These are phyloP conservation scores for Malthinus flaveolus DNA, from an alignment of 2,888 invertebrate genomes.

Conservation along the genomic window DNA sequence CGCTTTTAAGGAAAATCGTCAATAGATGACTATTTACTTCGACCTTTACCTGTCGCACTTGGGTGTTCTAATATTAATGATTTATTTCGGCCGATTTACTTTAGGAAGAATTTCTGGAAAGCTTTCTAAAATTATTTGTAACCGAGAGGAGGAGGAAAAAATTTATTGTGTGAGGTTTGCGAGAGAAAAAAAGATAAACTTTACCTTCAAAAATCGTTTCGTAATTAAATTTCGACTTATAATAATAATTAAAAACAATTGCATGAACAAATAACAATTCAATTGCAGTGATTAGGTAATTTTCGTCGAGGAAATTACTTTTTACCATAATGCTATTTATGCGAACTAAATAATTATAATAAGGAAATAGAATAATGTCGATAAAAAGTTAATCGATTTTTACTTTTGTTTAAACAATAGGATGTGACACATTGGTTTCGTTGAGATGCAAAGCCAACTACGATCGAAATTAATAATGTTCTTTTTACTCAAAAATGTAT, in stretches of 20 bases:
- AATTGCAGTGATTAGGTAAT: constrained; percentile 20
- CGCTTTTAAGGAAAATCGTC: constrained; percentile 22
- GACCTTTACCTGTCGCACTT: constrained; percentile 16
- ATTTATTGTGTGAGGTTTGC: too few species aligned
- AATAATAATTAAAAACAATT: constrained; percentile 8
- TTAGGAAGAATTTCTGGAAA: not conserved
- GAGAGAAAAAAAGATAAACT: constrained; percentile 14
- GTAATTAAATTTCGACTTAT: constrained; percentile 8
- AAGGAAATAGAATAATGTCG: not conserved
- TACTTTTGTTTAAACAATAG: not conserved
- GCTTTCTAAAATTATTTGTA: not conserved
- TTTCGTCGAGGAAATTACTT: constrained; percentile 19
- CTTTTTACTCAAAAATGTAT: too few species aligned
- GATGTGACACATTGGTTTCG: not conserved
- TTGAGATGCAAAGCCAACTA: too few species aligned
- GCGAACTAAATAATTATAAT: not conserved
- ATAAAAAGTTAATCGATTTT: constrained; percentile 13
- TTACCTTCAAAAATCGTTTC: constrained; percentile 18
- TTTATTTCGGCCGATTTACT: not conserved
- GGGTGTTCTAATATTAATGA: constrained; percentile 10
- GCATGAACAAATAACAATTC: constrained; percentile 15
- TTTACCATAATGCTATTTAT: constrained; percentile 12
- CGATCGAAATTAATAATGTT: too few species aligned
- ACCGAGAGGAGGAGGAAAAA: too few species aligned
- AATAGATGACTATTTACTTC: constrained; percentile 25